Base-by-base conservation (phyloP, 2,888 invertebrate genomes). In the Anthrax anthrax region DNA sequence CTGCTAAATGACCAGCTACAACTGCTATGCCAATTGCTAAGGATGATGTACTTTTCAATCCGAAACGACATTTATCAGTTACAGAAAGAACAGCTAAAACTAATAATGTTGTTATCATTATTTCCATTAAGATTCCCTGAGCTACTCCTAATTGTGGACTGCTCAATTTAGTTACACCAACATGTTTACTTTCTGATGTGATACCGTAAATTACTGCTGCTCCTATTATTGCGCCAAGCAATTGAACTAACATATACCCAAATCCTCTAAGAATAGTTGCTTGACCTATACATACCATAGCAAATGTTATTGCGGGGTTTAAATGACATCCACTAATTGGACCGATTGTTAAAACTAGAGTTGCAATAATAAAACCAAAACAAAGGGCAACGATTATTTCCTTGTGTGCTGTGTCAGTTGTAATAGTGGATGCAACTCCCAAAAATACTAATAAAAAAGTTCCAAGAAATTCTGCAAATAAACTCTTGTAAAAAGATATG, bases 111-210 rank as follows among this genome's bases (percentile, higher is more conserved):
- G 29, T 32, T 32, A 32, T 4, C 29, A 32, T 32, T 12, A 12
- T 3, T 32, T 32, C 29, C 1, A 32, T 1, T 12, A 32, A 32
- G 3, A 32, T 4, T 12, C 12, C 29, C 3, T 32, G 9, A 12
- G 12, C 29, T 32, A 2, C 1, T 4, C 3, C 1, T 12, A 32
- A 32, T 12, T 32, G 1, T 4, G 3, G 1, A 12, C 3, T 12
- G 8, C 12, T 32, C 13, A 32, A 32, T 32, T 3, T 9, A 12
- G 29, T 32, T 12, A 32, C 13, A 32, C 1, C 2, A 32, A 9
- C 13, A 12, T 3, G 1, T 1, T 32, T 12, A 9, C 3, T 4
- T 12, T 2, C 13, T 1, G 1, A 12, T 1, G 13, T 12, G 12
- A 32, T 12, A 32, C 29, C 3, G 3, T 4, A 12, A 12, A 32